Conservation (phyloP, 2,113 vertebrate genomes). For the Trochalopteron elliotii region DNA sequence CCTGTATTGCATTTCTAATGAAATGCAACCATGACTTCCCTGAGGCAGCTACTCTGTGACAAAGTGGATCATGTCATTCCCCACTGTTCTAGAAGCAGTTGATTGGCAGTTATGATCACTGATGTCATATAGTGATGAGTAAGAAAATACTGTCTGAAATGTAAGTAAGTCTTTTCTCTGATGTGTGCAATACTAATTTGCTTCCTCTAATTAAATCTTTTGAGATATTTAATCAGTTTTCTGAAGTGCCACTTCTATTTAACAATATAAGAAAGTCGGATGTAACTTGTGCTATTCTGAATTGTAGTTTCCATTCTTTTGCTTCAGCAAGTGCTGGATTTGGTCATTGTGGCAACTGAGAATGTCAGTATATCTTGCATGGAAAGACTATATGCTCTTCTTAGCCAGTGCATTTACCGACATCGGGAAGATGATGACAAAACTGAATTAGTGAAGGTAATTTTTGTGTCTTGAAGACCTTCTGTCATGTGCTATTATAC, state of each 20-base stretch:
- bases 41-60: background rate
- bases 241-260: background rate
- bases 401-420: constrained; percentile 72
- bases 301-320: background rate
- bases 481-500: background rate
- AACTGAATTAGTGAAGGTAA: constrained; percentile 82
- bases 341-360: constrained; percentile 70
- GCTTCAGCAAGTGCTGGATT: constrained; percentile 79
- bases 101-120: background rate
- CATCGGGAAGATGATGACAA: constrained; percentile 85
- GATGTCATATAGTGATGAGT: background rate
- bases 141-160: background rate
- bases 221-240: background rate
- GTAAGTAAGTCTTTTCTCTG: background rate
- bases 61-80: background rate
- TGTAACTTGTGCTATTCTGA: background rate
- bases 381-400: constrained; percentile 88
- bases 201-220: background rate
- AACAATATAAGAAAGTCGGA: background rate
- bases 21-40: background rate
- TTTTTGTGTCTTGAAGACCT: background rate
- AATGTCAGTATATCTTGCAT: constrained; percentile 79
- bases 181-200: background rate
- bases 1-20: background rate
- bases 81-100: background rate